These are phyloP conservation scores for Plebejus argus DNA, from an alignment of 2,888 invertebrate species.

Conservation along the genomic window DNA sequence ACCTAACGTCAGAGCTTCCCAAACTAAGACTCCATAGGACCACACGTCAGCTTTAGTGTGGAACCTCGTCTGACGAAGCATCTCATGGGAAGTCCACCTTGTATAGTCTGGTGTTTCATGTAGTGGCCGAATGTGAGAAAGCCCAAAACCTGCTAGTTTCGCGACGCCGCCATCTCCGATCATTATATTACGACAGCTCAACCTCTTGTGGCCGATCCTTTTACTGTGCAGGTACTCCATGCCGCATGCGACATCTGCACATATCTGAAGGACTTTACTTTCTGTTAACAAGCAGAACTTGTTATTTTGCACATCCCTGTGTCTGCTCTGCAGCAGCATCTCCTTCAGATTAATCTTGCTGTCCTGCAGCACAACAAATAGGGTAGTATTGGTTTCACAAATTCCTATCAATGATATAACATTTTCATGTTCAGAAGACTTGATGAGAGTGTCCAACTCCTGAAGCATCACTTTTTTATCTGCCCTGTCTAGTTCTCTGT, in stretches of 20 bases:
- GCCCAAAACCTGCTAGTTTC: constrained; percentile 88
- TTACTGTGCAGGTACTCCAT: constrained; percentile 85
- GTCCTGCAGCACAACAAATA: constrained; percentile 88
- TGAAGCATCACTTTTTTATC: constrained; percentile 82
- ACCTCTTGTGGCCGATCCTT: constrained; percentile 86
- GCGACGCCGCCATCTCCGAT: constrained; percentile 84
- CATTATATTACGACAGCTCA: constrained; percentile 87
- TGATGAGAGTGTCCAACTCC: constrained; percentile 86
- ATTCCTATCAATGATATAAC: constrained; percentile 88
- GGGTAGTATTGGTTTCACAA: constrained; percentile 87
- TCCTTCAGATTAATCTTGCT: constrained; percentile 85
- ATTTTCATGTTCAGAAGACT: constrained; percentile 85
- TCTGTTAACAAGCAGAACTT: constrained; percentile 83
- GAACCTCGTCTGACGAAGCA: constrained; percentile 84
- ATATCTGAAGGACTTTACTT: constrained; percentile 82
- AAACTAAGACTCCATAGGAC: constrained; percentile 90
- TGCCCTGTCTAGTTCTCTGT: constrained; percentile 73
- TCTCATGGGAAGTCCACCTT: constrained; percentile 90
- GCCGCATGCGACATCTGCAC: constrained; percentile 85
- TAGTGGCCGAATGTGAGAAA: constrained; percentile 83
- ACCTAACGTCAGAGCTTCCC: constrained; percentile 90
- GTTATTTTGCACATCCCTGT: constrained; percentile 73
- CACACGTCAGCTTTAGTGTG: constrained; percentile 89
- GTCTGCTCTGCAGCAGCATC: constrained; percentile 82
- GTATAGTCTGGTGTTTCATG: constrained; percentile 87